phyloP scores from a whole-genome alignment of 2,797 vertebrate species.

The Halcyon leucocephala region DNA sequence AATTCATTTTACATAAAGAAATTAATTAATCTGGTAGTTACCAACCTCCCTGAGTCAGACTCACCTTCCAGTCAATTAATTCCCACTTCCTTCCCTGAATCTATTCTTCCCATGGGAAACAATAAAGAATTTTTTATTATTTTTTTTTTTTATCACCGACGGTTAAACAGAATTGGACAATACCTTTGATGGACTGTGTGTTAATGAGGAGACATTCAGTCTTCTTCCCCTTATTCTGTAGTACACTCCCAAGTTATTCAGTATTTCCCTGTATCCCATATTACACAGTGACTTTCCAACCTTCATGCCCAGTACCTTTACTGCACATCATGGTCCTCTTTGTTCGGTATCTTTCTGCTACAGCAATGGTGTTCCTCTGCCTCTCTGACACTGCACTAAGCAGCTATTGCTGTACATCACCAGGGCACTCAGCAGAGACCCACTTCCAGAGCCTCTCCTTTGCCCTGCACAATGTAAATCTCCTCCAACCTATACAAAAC shows the following conservation, averaged over 20 bases:
- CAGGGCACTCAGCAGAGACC: neutral
- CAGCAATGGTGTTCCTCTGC: neutral
- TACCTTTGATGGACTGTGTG: neutral
- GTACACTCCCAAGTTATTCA: neutral
- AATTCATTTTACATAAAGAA: neutral
- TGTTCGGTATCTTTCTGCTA: neutral
- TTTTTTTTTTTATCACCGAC: neutral
- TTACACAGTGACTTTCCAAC: neutral
- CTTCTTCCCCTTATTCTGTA: neutral
- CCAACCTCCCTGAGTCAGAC: neutral
- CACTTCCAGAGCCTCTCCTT: accelerated
- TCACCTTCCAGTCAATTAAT: neutral
- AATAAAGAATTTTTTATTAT: neutral
- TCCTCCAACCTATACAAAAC: neutral
- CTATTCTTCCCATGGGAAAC: neutral
- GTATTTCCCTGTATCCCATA: neutral
- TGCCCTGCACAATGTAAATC: neutral
- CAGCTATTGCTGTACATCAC: neutral
- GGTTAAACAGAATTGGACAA: neutral
- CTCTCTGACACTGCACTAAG: neutral
- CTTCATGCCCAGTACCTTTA: neutral
- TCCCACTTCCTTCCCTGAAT: neutral
- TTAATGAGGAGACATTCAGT: neutral
- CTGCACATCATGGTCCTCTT: neutral
- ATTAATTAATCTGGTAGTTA: neutral